Percentiles rank a stretch among this genome's conserved stretches.
phyloP scores from a whole-genome alignment of 1,140 invertebrate genomes.

The Tetraneura akinire region DNA sequence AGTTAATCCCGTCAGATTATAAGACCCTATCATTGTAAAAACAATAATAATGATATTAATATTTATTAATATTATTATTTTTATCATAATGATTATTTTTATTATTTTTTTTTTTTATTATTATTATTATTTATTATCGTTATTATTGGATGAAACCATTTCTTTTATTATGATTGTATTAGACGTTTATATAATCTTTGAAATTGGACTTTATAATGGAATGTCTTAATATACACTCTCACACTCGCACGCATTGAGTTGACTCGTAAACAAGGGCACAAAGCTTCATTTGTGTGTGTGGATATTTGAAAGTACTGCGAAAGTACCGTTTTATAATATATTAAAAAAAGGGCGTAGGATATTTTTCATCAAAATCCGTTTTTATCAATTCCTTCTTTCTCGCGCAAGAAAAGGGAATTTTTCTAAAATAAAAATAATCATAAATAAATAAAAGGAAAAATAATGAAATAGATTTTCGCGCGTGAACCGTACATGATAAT shows the following conservation, averaged over 20 bases:
- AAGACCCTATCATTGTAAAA: background rate
- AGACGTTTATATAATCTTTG: conserved; percentile 28
- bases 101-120: too few relatives aligned
- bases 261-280: background rate
- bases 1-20: conserved; percentile 16
- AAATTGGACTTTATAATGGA: conserved; percentile 44
- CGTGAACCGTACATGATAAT: conserved; percentile 22
- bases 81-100: too few relatives aligned
- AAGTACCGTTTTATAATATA: conserved; percentile 41
- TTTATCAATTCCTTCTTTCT: conserved; percentile 1
- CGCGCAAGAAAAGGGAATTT: background rate
- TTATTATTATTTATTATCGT: background rate
- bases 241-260: background rate
- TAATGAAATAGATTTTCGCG: conserved; percentile 19
- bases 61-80: too few relatives aligned
- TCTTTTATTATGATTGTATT: conserved; percentile 34
- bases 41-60: conserved; percentile 9
- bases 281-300: background rate
- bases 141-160: background rate
- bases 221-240: background rate
- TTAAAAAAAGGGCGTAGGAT: conserved; percentile 34
- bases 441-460: conserved; percentile 10
- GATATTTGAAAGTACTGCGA: background rate
- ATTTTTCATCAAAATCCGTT: conserved; percentile 16
- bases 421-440: conserved; percentile 4